Conservation (phyloP, 2,888 invertebrate genomes). For the Magallana nippona region DNA sequence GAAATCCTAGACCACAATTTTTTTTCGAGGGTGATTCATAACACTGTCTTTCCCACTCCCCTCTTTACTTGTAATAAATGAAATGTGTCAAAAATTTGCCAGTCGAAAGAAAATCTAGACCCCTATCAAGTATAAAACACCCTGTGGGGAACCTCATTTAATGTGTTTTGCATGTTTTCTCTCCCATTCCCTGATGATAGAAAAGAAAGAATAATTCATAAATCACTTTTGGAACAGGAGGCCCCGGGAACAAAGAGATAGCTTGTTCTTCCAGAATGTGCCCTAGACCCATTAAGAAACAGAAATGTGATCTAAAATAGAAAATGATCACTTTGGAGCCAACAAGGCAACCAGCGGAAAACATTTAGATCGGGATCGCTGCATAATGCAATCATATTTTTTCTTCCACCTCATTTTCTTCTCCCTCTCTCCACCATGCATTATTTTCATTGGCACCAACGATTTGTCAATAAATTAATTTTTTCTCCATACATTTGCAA, state of each 20-base stretch:
- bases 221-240: slow-evolving; percentile 30
- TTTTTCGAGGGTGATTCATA: slow-evolving; percentile 22
- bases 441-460: slow-evolving; percentile 20
- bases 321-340: slow-evolving; percentile 8
- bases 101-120: slow-evolving; percentile 9
- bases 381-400: slow-evolving; percentile 9
- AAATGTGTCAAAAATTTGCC: slow-evolving; percentile 21
- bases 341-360: slow-evolving; percentile 20
- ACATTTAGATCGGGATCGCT: slow-evolving; percentile 32
- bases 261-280: slow-evolving; percentile 29
- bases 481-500: background rate
- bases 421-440: background rate
- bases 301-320: slow-evolving; percentile 35
- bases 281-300: slow-evolving; percentile 26
- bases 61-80: slow-evolving; percentile 21
- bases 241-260: slow-evolving; percentile 28
- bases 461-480: slow-evolving; percentile 23
- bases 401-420: slow-evolving; percentile 11
- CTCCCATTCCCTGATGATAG: slow-evolving; percentile 33
- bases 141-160: slow-evolving; percentile 8
- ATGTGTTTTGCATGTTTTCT: slow-evolving; percentile 32
- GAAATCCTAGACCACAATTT: slow-evolving; percentile 26
- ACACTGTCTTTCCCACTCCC: slow-evolving; percentile 25
- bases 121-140: slow-evolving; percentile 25
- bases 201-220: slow-evolving; percentile 31